These are phyloP conservation scores for Epistrophella euchroma DNA, from an alignment of 2,888 invertebrate genomes.

Conservation along the genomic window DNA sequence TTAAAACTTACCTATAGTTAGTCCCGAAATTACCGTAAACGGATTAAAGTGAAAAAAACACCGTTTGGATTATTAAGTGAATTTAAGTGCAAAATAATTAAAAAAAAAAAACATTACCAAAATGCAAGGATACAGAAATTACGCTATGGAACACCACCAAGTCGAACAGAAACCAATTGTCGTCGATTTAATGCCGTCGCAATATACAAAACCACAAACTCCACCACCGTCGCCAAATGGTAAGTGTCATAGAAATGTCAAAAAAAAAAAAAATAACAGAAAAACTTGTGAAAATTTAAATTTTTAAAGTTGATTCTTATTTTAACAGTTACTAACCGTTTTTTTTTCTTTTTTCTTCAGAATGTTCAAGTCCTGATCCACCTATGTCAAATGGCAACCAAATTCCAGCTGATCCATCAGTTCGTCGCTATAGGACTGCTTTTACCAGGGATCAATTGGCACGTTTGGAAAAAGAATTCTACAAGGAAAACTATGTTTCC, in stretches of 20 bases:
- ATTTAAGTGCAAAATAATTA: conserved; percentile 9
- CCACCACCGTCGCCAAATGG: conserved; percentile 86
- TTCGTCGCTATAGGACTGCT: conserved; percentile 97
- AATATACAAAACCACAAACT: conserved; percentile 84
- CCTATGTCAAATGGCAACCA: conserved; percentile 81
- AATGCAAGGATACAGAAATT: conserved; percentile 84
- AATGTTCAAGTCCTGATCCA: conserved; percentile 84
- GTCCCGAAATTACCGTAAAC: conserved; percentile 33
- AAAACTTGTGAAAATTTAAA: conserved; percentile 5
- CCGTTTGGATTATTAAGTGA: conserved; percentile 41
- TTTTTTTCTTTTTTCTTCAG: conserved; percentile 79
- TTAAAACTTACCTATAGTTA: conserved; percentile 8
- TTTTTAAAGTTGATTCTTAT: neutral
- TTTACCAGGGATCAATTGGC: conserved; percentile 97
- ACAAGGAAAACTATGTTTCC: conserved; percentile 98
- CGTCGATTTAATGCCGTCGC: conserved; percentile 86
- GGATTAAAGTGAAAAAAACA: conserved; percentile 49
- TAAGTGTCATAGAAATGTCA: conserved; percentile 77
- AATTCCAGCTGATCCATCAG: conserved; percentile 86
- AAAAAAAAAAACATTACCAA: conserved; percentile 62
- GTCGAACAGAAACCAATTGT: conserved; percentile 85
- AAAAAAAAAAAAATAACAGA: conserved; percentile 3
- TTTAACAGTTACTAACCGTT: neutral
- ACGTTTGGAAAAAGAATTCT: conserved; percentile 97
- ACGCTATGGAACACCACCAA: conserved; percentile 81